Evolutionary conservation across 1,140 invertebrate species (phyloP), one percentile per base, ranked within the genome.

Genomic region (Acromyrmex charruanus): DNA sequence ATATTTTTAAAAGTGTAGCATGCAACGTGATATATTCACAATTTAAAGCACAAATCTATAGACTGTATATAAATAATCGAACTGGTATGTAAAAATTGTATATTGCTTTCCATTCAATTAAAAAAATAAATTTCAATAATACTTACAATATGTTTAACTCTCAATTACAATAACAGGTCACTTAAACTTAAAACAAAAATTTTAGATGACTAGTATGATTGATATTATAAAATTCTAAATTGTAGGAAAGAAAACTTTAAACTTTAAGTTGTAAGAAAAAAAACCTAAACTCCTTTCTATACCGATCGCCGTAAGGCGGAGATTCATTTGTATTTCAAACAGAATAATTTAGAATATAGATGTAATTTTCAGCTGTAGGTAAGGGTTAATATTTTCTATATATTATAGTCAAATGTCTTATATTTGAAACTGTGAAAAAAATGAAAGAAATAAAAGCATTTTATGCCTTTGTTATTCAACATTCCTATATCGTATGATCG

Each of bases 401-500:
- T 21, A 5, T 10, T 35, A 14, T n/a, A 80, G 21, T 55, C 16
- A 69, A 69, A 21, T 39, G 35, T 39, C 7, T 35, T 31, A 14
- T 53, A 49, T 35, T 55, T 21, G 35, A 58, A 39, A 10, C 58
- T 35, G 66, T 25, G 0, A 49, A 5, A 31, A 3, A 79, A 66
- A 49, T 49, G 2, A 28, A 74, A 31, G 1, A 49, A 49, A 31
- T 14, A 10, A 25, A 51, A 49, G n/a, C 49, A 55, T 39, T 58
- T 18, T 3, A 44, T 18, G n/a, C 10, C 12, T 82, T 28, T 31
- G 18, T 35, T 49, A 21, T 25, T 74, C 39, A 63, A 75, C 39
- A 84, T 51, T 84, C 69, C 28, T 28, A 18, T 61, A 49, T 35
- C 55, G 69, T 75, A 84, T 35, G 31, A 35, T 84, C n/a, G 69